These are phyloP conservation scores for Indicator indicator DNA, from an alignment of 2,113 vertebrate genomes.

Conservation along the genomic window DNA sequence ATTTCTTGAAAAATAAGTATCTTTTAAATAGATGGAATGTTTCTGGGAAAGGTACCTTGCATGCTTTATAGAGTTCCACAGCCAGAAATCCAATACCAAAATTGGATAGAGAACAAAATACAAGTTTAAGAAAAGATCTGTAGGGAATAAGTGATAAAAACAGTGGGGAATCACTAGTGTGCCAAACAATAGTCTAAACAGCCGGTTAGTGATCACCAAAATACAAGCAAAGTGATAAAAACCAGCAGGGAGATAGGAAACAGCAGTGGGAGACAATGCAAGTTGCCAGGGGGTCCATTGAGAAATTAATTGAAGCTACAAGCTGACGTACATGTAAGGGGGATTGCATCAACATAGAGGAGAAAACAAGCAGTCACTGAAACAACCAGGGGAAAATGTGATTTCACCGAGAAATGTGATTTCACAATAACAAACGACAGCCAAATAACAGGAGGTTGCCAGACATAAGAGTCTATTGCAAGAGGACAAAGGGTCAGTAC, in stretches of 20 bases:
- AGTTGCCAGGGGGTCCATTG: constrained; percentile 46
- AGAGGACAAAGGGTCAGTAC: background rate
- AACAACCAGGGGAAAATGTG: background rate
- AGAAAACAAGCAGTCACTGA: constrained; percentile 10
- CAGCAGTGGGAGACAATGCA: constrained; percentile 49
- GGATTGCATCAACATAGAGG: constrained; percentile 23
- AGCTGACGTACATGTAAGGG: constrained; percentile 35
- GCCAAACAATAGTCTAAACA: constrained; percentile 57
- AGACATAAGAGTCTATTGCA: background rate
- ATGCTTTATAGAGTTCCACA: constrained; percentile 9
- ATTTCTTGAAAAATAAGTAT: background rate
- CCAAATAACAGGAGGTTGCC: background rate
- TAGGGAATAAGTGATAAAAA: constrained; percentile 65
- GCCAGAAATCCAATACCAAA: constrained; percentile 32
- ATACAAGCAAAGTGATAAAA: constrained; percentile 45
- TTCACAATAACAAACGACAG: background rate
- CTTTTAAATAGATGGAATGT: background rate
- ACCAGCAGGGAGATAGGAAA: constrained; percentile 47
- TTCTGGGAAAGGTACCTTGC: background rate
- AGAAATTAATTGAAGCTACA: constrained; percentile 73
- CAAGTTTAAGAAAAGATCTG: constrained; percentile 59
- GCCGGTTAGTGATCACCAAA: constrained; percentile 49
- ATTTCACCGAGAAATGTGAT: background rate
- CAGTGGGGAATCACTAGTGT: constrained; percentile 56
- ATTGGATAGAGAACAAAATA: constrained; percentile 60